A percentile compares a stretch with the other conserved stretches of the same genome.
phyloP scores from a whole-genome alignment of 1,140 invertebrate species.

The Calosoma granatense region DNA sequence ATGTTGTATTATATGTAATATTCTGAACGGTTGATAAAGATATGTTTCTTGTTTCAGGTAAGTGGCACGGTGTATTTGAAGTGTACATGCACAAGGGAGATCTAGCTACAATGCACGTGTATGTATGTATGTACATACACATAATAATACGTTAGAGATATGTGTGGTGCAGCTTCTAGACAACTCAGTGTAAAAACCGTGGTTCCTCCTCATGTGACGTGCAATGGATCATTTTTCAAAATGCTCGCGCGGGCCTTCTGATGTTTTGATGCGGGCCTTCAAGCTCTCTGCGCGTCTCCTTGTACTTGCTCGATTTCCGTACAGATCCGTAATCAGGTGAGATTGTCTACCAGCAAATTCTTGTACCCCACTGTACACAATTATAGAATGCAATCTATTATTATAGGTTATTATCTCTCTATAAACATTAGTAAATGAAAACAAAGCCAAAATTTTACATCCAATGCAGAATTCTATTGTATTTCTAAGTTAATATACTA shows the following conservation, averaged over 20 bases:
- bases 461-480: too few relatives aligned
- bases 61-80: too few relatives aligned
- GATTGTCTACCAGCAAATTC: too few relatives aligned
- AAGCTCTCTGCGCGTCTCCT: conserved; percentile 8
- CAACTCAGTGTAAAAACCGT: conserved; percentile 24
- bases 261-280: conserved; percentile 27
- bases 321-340: background rate
- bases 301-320: background rate
- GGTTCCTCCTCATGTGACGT: conserved; percentile 27
- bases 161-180: conserved; percentile 17
- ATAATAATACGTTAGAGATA: background rate
- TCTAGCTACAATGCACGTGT: background rate
- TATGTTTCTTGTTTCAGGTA: too few relatives aligned
- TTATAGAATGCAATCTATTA: too few relatives aligned
- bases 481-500: too few relatives aligned
- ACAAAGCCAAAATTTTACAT: too few relatives aligned
- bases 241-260: conserved; percentile 27
- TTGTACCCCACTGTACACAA: too few relatives aligned
- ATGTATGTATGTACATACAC: background rate
- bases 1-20: too few relatives aligned
- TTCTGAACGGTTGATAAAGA: too few relatives aligned
- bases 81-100: background rate
- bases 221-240: conserved; percentile 31
- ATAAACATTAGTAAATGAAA: too few relatives aligned
- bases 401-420: too few relatives aligned